phyloP scores from a whole-genome alignment of 2,113 vertebrate species.

The Macrotus californicus region DNA sequence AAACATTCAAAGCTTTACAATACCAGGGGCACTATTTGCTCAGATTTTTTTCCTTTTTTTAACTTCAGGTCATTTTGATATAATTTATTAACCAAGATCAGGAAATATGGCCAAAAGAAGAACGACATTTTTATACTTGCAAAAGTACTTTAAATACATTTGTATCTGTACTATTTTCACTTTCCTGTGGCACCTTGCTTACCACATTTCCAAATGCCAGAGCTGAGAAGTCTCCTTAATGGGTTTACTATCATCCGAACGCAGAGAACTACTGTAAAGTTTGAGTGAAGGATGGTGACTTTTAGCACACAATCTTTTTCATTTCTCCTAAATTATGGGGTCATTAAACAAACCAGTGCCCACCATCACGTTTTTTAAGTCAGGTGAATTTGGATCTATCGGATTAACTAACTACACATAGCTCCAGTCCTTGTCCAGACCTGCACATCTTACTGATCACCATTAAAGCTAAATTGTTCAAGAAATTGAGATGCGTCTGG shows the following conservation, averaged over 20 bases:
- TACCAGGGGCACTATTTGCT: conserved; percentile 98
- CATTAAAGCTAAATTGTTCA: conserved; percentile 36
- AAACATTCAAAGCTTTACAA: conserved; percentile 97
- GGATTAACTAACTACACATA: neutral
- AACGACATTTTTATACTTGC: conserved; percentile 65
- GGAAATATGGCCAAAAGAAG: conserved; percentile 75
- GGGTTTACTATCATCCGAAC: neutral
- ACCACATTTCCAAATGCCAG: conserved; percentile 36
- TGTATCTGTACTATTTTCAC: neutral
- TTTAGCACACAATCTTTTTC: conserved; percentile 64
- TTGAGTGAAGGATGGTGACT: conserved; percentile 62
- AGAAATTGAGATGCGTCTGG: neutral
- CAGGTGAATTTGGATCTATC: neutral
- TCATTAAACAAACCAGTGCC: conserved; percentile 68
- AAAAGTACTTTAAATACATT: conserved; percentile 68
- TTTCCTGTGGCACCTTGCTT: conserved; percentile 42
- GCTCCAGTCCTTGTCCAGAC: neutral
- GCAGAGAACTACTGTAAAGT: conserved; percentile 55
- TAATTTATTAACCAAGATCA: conserved; percentile 90
- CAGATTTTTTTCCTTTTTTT: conserved; percentile 83
- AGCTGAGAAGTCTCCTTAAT: conserved; percentile 46
- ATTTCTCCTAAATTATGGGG: conserved; percentile 66
- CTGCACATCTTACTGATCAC: conserved; percentile 23
- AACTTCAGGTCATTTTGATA: conserved; percentile 89
- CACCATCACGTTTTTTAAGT: conserved; percentile 44